Evolutionary conservation across 2,113 vertebrate genomes (phyloP).

Genomic region (Nesogale talazaci): DNA sequence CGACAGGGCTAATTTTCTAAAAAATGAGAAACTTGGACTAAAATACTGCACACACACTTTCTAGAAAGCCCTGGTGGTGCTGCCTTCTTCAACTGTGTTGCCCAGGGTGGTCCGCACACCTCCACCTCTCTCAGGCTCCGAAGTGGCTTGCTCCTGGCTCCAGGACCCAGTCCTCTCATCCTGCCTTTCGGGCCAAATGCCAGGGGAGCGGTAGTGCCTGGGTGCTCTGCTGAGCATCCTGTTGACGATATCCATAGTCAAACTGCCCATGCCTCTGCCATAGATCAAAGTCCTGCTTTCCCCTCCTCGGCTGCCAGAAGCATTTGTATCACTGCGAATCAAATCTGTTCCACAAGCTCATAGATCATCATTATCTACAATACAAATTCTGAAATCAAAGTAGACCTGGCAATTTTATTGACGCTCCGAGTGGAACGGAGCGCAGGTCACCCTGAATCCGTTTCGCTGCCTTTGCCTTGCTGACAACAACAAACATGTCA

Average conservation of each 20-base stretch:
- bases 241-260: conserved; percentile 18
- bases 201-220: neutral
- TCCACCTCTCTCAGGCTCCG: neutral
- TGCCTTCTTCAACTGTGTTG: neutral
- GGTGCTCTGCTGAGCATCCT: neutral
- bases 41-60: neutral
- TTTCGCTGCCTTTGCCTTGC: conserved; percentile 61
- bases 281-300: conserved; percentile 57
- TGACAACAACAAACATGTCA: conserved; percentile 74
- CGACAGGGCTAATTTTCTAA: neutral
- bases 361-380: conserved; percentile 77
- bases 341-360: conserved; percentile 50
- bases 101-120: neutral
- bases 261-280: conserved; percentile 30
- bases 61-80: neutral
- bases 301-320: conserved; percentile 70
- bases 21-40: neutral
- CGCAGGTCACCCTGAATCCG: conserved; percentile 77
- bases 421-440: conserved; percentile 63
- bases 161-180: neutral
- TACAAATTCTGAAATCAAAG: conserved; percentile 78
- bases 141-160: neutral
- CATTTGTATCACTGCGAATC: conserved; percentile 63
- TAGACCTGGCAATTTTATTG: conserved; percentile 79
- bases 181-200: neutral